Percentiles rank a stretch among this genome's conserved stretches.
Evolutionary conservation across 2,888 invertebrate genomes (phyloP).

Genomic region (Exocentrus adspersus): DNA sequence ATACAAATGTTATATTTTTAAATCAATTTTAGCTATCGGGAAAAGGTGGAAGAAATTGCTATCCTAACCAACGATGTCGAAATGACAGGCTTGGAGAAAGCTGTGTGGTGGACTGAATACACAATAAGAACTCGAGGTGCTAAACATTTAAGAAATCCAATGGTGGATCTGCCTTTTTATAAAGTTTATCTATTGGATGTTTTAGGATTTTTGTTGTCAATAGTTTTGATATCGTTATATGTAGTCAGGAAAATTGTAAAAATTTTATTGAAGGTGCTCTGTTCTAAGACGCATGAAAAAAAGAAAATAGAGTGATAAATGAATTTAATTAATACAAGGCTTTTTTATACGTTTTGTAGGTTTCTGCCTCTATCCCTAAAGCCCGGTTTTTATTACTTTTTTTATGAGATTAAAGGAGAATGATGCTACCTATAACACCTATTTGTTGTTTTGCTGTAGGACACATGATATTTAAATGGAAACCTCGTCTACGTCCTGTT

Average conservation of each 20-base stretch:
- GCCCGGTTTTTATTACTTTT: too few species aligned
- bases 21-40: constrained; percentile 44
- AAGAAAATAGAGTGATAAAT: background rate
- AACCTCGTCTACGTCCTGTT: too few species aligned
- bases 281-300: background rate
- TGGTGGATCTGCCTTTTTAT: constrained; percentile 41
- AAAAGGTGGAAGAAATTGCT: constrained; percentile 38
- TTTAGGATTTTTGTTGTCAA: constrained; percentile 34
- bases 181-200: constrained; percentile 49
- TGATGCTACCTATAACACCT: too few species aligned
- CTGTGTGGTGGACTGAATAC: constrained; percentile 55
- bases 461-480: too few species aligned
- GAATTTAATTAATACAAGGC: background rate
- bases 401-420: too few species aligned
- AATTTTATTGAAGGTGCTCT: background rate
- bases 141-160: constrained; percentile 43
- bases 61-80: constrained; percentile 43
- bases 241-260: background rate
- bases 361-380: too few species aligned
- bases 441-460: too few species aligned
- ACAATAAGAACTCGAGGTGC: constrained; percentile 50
- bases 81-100: constrained; percentile 49
- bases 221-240: constrained; percentile 3
- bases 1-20: too few species aligned
- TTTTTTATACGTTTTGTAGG: too few species aligned